A percentile compares a stretch with the other conserved stretches of the same genome.
Conservation (phyloP, 1,140 invertebrate genomes). For the Drosophila trapezifrons region DNA sequence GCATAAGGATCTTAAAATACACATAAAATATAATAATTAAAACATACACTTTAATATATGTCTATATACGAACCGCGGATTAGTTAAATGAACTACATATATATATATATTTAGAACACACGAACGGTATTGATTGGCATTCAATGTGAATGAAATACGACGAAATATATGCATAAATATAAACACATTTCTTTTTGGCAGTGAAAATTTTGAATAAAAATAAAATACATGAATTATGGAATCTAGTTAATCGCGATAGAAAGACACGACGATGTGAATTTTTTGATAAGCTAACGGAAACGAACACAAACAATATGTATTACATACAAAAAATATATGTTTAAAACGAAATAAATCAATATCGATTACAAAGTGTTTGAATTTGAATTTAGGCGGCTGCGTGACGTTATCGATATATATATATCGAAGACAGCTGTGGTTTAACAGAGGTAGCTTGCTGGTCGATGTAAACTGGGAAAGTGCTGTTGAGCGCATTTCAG, state of each 20-base stretch:
- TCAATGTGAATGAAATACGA: slow-evolving; percentile 50
- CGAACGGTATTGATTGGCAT: slow-evolving; percentile 57
- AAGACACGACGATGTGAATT: slow-evolving; percentile 47
- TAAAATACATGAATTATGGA: slow-evolving; percentile 36
- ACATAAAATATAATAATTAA: slow-evolving; percentile 36
- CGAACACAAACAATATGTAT: slow-evolving; percentile 65
- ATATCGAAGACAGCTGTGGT: neutral
- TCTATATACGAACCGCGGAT: slow-evolving; percentile 37
- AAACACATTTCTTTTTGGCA: slow-evolving; percentile 66
- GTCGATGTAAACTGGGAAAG: neutral
- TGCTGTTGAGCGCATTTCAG: too few species aligned
- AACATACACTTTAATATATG: slow-evolving; percentile 34
- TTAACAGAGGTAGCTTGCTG: neutral
- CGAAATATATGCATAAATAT: slow-evolving; percentile 6
- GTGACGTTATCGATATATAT: neutral
- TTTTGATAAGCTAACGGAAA: slow-evolving; percentile 67
- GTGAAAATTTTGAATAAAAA: slow-evolving; percentile 49
- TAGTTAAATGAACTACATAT: slow-evolving; percentile 47
- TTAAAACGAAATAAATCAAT: slow-evolving; percentile 55
- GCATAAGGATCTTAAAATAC: slow-evolving; percentile 29
- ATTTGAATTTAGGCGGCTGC: slow-evolving; percentile 8
- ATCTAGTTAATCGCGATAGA: slow-evolving; percentile 62
- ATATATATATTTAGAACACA: slow-evolving; percentile 20
- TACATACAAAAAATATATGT: slow-evolving; percentile 66
- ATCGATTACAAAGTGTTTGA: slow-evolving; percentile 8